Evolutionary conservation across 2,113 vertebrate species (phyloP).

Genomic region (Leptobrachium leishanense): DNA sequence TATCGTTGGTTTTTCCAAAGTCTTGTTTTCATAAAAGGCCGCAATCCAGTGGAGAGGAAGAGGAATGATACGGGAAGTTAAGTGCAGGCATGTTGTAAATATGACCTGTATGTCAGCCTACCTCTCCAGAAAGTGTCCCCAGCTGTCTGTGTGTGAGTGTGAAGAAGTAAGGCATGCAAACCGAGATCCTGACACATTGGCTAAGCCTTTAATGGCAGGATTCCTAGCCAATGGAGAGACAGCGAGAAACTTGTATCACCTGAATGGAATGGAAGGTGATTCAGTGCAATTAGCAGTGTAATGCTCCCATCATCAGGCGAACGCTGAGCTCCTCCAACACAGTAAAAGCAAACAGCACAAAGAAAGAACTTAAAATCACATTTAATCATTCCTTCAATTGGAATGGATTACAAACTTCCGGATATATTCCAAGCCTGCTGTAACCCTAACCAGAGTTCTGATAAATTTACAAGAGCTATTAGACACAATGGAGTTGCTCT

Average conservation of each 20-base stretch:
- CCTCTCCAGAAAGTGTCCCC: background rate
- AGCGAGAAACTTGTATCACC: conserved; percentile 21
- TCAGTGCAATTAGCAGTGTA: background rate
- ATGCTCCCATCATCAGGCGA: conserved; percentile 3
- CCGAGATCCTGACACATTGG: conserved; percentile 19
- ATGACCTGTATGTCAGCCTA: background rate
- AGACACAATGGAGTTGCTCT: too few relatives aligned
- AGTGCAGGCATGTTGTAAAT: background rate
- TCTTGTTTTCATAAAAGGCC: background rate
- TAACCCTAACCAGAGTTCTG: too few relatives aligned
- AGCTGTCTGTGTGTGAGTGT: background rate
- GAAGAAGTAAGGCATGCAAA: conserved; percentile 6
- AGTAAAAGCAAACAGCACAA: background rate
- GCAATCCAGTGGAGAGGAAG: too few relatives aligned
- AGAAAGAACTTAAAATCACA: background rate
- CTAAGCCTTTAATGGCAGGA: conserved; percentile 31
- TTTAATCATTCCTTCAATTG: background rate
- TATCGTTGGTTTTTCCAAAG: background rate
- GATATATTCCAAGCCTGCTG: too few relatives aligned
- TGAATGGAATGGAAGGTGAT: conserved; percentile 38
- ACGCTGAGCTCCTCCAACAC: background rate
- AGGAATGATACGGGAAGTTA: too few relatives aligned
- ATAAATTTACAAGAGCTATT: too few relatives aligned
- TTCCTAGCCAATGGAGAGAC: conserved; percentile 26
- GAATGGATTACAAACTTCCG: too few relatives aligned